Conservation (phyloP, 2,797 vertebrate species). For the Emys orbicularis region DNA sequence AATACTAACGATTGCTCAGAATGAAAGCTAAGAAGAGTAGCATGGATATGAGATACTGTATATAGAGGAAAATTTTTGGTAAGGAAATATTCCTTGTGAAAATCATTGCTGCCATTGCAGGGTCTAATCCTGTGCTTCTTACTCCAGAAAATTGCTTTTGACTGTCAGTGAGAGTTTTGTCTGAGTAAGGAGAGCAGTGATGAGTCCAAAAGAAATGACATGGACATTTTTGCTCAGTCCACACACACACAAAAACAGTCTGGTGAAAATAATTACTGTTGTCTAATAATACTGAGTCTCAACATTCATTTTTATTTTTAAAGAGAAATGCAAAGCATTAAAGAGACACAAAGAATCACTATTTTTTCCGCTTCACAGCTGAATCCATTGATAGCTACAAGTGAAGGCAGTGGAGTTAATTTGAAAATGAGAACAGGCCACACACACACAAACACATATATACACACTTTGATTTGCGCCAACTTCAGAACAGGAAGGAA, state of each 20-base stretch:
- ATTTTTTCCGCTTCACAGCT: background rate
- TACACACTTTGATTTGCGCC: background rate
- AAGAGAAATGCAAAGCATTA: conserved; percentile 15
- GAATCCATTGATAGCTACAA: background rate
- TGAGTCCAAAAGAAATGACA: background rate
- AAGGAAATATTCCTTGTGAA: background rate
- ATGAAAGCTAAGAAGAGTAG: background rate
- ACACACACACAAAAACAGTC: background rate
- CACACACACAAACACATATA: background rate
- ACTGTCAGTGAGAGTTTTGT: background rate
- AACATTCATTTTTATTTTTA: background rate
- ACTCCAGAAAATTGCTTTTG: background rate
- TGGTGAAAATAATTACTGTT: background rate
- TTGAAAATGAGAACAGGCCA: background rate
- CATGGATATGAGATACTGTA: background rate
- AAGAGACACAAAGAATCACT: background rate
- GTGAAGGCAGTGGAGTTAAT: background rate
- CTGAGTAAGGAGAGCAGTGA: background rate
- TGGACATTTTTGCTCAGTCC: background rate
- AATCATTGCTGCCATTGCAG: background rate
- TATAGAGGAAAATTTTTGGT: background rate
- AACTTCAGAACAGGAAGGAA: background rate
- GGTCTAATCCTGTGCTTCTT: background rate
- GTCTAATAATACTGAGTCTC: background rate
- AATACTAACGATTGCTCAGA: background rate